Evolutionary conservation across 30 jellyfish, hydroid and myxozoan genomes (phyloP).

Genomic region (Cassiopea xamachana): DNA sequence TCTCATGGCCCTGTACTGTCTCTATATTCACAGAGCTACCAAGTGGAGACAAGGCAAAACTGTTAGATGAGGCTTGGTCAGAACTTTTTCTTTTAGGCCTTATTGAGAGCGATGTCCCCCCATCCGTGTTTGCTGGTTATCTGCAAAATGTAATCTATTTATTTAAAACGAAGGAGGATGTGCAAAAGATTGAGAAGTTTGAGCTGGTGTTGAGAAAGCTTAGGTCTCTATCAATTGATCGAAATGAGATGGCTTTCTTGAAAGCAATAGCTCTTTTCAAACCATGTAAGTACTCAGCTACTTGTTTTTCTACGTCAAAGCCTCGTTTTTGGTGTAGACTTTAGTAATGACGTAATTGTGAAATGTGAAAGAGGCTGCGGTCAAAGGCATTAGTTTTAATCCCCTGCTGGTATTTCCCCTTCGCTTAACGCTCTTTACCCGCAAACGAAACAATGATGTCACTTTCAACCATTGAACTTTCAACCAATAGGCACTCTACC

Average conservation of each 20-base stretch:
- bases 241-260: constrained; percentile 82
- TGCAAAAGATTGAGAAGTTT: constrained; percentile 56
- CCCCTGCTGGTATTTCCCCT: no score
- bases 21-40: constrained; percentile 88
- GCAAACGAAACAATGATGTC: no score
- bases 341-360: background rate
- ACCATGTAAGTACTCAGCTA: constrained; percentile 72
- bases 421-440: no score
- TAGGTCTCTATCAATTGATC: constrained; percentile 75
- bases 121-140: constrained; percentile 64
- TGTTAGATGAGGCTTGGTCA: constrained; percentile 86
- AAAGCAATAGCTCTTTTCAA: constrained; percentile 87
- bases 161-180: constrained; percentile 33
- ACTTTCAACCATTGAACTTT: no score
- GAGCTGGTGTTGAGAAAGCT: constrained; percentile 65
- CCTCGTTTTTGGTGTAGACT: background rate
- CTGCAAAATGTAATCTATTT: constrained; percentile 40
- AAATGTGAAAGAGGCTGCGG: no score
- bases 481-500: no score
- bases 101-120: constrained; percentile 60
- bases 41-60: constrained; percentile 56
- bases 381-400: no score
- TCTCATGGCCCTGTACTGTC: constrained; percentile 79
- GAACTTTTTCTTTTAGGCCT: constrained; percentile 75
- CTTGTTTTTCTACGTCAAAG: background rate